These are phyloP conservation scores for Cynaeus angustus DNA, from an alignment of 2,888 invertebrate genomes.

Conservation along the genomic window DNA sequence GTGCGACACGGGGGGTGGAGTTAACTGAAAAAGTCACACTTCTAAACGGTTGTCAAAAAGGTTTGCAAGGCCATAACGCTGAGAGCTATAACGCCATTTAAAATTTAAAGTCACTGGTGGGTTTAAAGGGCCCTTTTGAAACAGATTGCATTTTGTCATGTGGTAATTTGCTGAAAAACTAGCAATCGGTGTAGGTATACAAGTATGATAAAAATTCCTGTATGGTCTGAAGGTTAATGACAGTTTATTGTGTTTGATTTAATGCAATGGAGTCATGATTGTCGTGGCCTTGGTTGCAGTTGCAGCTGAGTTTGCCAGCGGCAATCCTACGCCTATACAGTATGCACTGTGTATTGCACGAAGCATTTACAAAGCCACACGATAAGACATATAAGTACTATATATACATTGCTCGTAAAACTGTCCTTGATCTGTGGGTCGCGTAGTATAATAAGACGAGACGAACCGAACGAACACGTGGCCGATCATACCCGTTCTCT, in stretches of 20 bases:
- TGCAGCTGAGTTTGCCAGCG: constrained; percentile 59
- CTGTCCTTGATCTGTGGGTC: constrained; percentile 73
- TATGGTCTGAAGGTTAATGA: constrained; percentile 52
- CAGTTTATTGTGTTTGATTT: constrained; percentile 61
- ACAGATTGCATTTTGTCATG: background rate
- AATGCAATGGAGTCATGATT: constrained; percentile 68
- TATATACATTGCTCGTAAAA: constrained; percentile 72
- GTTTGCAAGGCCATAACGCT: background rate
- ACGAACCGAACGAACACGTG: constrained; percentile 69
- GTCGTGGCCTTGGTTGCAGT: constrained; percentile 68
- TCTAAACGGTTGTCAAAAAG: constrained; percentile 24
- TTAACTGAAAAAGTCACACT: constrained; percentile 9
- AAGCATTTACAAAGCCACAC: constrained; percentile 63
- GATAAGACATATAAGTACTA: constrained; percentile 69
- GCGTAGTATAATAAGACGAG: constrained; percentile 70
- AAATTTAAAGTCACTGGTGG: constrained; percentile 28
- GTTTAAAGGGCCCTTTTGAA: constrained; percentile 4
- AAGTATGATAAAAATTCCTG: constrained; percentile 37
- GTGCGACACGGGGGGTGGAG: background rate
- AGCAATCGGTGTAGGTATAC: background rate
- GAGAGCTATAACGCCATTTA: constrained; percentile 20
- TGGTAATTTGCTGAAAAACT: background rate
- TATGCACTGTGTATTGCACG: constrained; percentile 65
- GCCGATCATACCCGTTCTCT: constrained; percentile 59
- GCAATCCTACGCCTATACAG: constrained; percentile 51